phyloP scores from a whole-genome alignment of 2,113 vertebrate species.

The Cyprichromis sp. region DNA sequence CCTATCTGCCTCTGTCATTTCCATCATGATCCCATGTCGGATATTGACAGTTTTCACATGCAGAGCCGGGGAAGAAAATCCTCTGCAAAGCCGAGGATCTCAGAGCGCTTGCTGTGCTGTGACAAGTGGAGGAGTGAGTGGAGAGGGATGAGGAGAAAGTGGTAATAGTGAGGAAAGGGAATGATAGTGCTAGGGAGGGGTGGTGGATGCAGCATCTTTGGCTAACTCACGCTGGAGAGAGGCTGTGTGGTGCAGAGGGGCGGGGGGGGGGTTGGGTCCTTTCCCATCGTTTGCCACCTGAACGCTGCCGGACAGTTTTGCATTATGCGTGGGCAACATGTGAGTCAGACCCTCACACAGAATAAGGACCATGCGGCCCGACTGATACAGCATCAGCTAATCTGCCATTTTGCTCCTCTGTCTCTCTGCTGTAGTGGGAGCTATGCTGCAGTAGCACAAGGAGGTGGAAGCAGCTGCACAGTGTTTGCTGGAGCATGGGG shows the following conservation, averaged over 20 bases:
- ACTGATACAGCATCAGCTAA: background rate
- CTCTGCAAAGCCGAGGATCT: background rate
- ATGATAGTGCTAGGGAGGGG: background rate
- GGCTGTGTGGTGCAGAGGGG: background rate
- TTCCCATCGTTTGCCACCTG: conserved; percentile 13
- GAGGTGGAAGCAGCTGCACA: background rate
- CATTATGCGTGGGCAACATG: conserved; percentile 42
- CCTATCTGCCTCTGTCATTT: background rate
- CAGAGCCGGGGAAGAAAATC: background rate
- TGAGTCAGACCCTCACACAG: background rate
- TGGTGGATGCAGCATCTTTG: conserved; percentile 30
- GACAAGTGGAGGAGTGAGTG: background rate
- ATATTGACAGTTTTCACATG: background rate
- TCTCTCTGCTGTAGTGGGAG: conserved; percentile 17
- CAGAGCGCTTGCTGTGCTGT: background rate
- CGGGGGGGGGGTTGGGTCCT: background rate
- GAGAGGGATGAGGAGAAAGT: background rate
- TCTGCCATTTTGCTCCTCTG: background rate
- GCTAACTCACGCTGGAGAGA: background rate
- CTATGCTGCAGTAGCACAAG: conserved; percentile 19
- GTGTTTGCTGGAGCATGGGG: background rate
- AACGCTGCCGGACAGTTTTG: background rate
- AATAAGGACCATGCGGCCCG: background rate
- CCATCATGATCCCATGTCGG: background rate
- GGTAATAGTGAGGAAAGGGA: background rate